Percentiles rank a stretch among this genome's conserved stretches.
Evolutionary conservation across 2,113 vertebrate genomes (phyloP).

Genomic region (Galeopterus variegatus): DNA sequence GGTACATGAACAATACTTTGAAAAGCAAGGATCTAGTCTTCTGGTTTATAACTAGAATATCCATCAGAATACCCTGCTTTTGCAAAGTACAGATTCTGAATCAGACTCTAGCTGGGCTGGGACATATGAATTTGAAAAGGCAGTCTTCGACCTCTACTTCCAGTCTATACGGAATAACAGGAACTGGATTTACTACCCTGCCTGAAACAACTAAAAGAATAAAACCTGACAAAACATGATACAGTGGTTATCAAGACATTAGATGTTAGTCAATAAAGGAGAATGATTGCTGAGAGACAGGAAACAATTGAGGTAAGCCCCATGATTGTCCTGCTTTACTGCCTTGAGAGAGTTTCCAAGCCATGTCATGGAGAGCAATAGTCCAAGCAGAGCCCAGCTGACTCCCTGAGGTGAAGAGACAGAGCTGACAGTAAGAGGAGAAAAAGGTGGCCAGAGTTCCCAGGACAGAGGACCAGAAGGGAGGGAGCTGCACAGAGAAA

Average conservation of each 20-base stretch:
- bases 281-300: not conserved
- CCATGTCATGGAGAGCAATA: too few species aligned
- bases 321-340: not conserved
- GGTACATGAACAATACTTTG: not conserved
- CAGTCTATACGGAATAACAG: not conserved
- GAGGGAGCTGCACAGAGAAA: not conserved
- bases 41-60: not conserved
- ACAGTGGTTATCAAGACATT: not conserved
- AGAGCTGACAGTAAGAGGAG: not conserved
- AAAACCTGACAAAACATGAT: not conserved
- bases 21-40: not conserved
- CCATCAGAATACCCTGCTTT: not conserved
- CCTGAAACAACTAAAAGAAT: conserved; percentile 31
- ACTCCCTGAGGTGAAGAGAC: not conserved
- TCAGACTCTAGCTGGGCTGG: not conserved
- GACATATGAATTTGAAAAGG: not conserved
- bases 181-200: not conserved
- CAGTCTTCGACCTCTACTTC: not conserved
- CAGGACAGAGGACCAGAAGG: not conserved
- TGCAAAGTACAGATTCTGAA: not conserved
- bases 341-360: not conserved
- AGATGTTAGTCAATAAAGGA: not conserved
- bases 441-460: not conserved
- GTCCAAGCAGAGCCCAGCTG: not conserved
- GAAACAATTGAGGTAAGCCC: not conserved